Evolutionary conservation across 2,888 invertebrate genomes (phyloP).

Genomic region (Calliopum simillimum): DNA sequence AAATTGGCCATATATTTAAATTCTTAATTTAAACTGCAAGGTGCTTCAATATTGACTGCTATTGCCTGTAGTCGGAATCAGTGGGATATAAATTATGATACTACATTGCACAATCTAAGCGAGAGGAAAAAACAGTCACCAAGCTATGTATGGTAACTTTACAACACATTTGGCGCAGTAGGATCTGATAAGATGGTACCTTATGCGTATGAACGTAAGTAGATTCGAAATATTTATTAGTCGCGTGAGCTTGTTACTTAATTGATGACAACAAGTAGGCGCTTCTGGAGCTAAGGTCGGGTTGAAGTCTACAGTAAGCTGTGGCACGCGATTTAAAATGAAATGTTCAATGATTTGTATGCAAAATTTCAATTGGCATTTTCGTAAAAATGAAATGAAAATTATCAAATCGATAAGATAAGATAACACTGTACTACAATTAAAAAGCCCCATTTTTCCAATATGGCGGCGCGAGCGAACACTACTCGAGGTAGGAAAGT

Average conservation of each 20-base stretch:
- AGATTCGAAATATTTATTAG: slow-evolving; percentile 56
- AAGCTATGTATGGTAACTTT: neutral
- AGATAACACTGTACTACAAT: too few relatives aligned
- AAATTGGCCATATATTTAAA: slow-evolving; percentile 61
- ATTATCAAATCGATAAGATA: too few relatives aligned
- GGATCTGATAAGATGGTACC: slow-evolving; percentile 19
- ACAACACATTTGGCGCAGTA: slow-evolving; percentile 2
- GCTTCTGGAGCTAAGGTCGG: slow-evolving; percentile 53
- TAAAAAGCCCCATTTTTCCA: too few relatives aligned
- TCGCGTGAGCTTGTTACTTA: slow-evolving; percentile 65
- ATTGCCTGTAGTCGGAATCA: slow-evolving; percentile 28
- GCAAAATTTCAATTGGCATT: too few relatives aligned
- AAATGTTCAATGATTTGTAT: too few relatives aligned
- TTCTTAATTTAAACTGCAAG: slow-evolving; percentile 53
- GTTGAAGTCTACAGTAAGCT: neutral
- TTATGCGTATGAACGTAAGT: slow-evolving; percentile 1
- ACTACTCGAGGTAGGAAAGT: too few relatives aligned
- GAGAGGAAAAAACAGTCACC: slow-evolving; percentile 9
- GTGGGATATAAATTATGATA: slow-evolving; percentile 45
- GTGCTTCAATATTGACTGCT: slow-evolving; percentile 26
- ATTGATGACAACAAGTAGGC: slow-evolving; percentile 65
- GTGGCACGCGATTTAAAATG: neutral
- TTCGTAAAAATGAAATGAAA: too few relatives aligned
- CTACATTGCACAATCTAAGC: neutral
- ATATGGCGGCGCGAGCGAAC: too few relatives aligned